phyloP scores from a whole-genome alignment of 2,888 invertebrate genomes.

The Osedax fenrisi region DNA sequence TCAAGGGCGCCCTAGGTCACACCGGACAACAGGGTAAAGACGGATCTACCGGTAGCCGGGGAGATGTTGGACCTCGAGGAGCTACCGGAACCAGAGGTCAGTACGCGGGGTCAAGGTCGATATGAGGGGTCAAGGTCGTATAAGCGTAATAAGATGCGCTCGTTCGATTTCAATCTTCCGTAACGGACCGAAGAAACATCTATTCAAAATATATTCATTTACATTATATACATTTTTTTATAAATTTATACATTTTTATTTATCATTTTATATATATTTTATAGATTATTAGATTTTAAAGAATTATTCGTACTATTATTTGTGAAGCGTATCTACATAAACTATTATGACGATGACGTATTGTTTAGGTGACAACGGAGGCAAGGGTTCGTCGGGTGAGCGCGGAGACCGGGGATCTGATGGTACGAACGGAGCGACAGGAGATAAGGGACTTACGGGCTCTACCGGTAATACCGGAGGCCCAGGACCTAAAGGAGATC shows the following conservation, averaged over 20 bases:
- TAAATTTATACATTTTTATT: too few relatives aligned
- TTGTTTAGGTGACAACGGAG: neutral
- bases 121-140: neutral
- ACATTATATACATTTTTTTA: too few relatives aligned
- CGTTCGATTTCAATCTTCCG: too few relatives aligned
- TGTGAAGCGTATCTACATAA: too few relatives aligned
- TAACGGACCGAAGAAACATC: too few relatives aligned
- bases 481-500: neutral
- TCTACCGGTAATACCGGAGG: neutral
- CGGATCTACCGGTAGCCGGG: neutral
- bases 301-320: too few relatives aligned
- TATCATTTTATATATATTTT: too few relatives aligned
- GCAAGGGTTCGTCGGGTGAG: neutral
- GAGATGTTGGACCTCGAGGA: neutral
- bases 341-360: too few relatives aligned
- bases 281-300: too few relatives aligned
- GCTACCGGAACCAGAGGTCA: neutral
- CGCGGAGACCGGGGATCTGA: neutral
- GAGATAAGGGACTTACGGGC: neutral
- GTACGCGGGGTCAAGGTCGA: neutral
- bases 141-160: too few relatives aligned
- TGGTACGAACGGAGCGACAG: neutral
- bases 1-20: neutral
- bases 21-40: neutral
- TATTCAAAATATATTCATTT: too few relatives aligned